Percentiles rank a stretch among this genome's conserved stretches.
Conservation (phyloP, 2,797 vertebrate genomes). For the Eulemur coronatus region DNA sequence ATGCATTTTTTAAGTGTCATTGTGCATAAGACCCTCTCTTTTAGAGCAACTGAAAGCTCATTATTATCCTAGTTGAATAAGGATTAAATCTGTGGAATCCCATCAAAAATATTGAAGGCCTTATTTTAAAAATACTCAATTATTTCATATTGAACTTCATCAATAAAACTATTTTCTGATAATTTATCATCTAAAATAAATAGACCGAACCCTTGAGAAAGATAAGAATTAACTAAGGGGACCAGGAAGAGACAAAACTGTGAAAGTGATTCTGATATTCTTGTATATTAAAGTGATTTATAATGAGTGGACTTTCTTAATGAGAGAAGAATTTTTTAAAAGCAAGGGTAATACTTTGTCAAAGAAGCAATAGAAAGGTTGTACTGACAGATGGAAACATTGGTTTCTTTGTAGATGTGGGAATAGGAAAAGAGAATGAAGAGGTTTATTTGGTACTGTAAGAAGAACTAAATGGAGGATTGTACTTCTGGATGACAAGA, state of each 20-base stretch:
- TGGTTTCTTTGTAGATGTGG: not conserved
- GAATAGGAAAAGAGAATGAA: not conserved
- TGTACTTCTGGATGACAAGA: not conserved
- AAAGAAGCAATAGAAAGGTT: not conserved
- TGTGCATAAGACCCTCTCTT: not conserved
- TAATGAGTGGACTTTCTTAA: not conserved
- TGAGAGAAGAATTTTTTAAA: not conserved
- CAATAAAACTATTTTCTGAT: not conserved
- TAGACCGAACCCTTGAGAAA: not conserved
- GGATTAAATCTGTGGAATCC: not conserved
- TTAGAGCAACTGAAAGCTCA: not conserved
- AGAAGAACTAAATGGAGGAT: not conserved
- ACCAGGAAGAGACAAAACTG: not conserved
- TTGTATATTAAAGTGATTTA: not conserved
- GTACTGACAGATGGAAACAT: not conserved
- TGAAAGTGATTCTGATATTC: not conserved
- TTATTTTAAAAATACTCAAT: constrained; percentile 14
- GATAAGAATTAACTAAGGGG: not conserved
- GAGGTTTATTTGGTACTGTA: not conserved
- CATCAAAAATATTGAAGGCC: not conserved
- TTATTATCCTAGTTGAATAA: not conserved
- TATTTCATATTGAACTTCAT: not conserved
- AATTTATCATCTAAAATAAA: constrained; percentile 25
- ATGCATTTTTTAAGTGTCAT: not conserved
- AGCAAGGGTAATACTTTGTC: not conserved